Evolutionary conservation across 2,888 invertebrate species (phyloP).

Genomic region (Himalopsyche kuldschensis): DNA sequence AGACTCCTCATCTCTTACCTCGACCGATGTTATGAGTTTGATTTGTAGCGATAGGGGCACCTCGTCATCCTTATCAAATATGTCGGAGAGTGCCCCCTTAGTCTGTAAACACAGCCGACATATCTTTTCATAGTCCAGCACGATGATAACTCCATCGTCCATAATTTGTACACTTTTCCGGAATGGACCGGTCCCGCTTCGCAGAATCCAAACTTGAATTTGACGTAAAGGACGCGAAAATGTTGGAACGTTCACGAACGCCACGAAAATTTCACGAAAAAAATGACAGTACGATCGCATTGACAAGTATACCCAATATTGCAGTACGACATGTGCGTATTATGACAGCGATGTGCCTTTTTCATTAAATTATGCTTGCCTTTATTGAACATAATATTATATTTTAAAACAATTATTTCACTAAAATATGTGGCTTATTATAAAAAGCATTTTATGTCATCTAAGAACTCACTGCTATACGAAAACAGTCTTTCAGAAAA

Average conservation of each 20-base stretch:
- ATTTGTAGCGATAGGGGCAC: slow-evolving; percentile 38
- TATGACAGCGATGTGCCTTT: neutral
- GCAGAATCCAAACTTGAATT: slow-evolving; percentile 14
- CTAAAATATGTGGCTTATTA: no score
- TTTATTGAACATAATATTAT: no score
- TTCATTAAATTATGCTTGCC: no score
- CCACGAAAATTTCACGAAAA: slow-evolving; percentile 7
- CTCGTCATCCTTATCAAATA: slow-evolving; percentile 38
- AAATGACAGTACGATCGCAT: neutral
- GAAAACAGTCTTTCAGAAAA: no score
- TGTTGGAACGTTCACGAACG: slow-evolving; percentile 13
- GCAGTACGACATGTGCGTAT: neutral
- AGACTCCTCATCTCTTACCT: slow-evolving; percentile 17
- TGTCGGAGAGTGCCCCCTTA: slow-evolving; percentile 40
- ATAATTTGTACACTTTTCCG: slow-evolving; percentile 19
- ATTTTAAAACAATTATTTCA: no score
- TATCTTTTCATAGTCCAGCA: slow-evolving; percentile 41
- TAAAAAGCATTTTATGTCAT: no score
- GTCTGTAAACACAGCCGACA: slow-evolving; percentile 41
- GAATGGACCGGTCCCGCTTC: neutral
- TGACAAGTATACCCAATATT: neutral
- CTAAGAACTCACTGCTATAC: no score
- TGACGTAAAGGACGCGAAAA: slow-evolving; percentile 25
- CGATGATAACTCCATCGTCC: slow-evolving; percentile 40
- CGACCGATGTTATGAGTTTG: slow-evolving; percentile 34